Conservation (phyloP, 2,797 vertebrate genomes). For the Petrocephalus sullivani region DNA sequence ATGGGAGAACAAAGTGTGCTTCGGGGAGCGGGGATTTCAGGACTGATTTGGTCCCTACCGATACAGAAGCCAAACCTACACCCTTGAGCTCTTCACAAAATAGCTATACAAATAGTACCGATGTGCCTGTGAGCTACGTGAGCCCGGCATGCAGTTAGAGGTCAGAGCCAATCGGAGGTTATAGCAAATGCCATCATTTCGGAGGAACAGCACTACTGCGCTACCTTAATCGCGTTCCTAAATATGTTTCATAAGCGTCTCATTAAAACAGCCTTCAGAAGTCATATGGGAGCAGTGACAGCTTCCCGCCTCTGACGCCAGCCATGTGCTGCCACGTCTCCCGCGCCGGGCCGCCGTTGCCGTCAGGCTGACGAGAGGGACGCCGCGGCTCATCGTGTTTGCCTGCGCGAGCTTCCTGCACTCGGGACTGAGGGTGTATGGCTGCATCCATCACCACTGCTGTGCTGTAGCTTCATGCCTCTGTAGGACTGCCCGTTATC, state of each 20-base stretch:
- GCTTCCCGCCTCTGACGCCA: neutral
- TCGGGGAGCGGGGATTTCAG: neutral
- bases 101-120: neutral
- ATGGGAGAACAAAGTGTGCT: neutral
- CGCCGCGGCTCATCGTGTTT: neutral
- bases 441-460: neutral
- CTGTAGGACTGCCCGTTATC: neutral
- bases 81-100: neutral
- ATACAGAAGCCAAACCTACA: neutral
- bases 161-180: neutral
- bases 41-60: neutral
- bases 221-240: neutral
- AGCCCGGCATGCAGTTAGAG: neutral
- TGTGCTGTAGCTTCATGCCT: neutral
- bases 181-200: neutral
- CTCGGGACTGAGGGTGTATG: neutral
- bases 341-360: neutral
- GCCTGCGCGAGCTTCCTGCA: neutral
- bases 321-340: neutral
- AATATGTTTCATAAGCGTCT: neutral
- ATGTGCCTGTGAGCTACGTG: neutral
- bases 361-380: neutral
- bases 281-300: neutral
- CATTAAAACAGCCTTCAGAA: neutral
- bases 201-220: neutral